phyloP scores from a whole-genome alignment of 2,113 vertebrate genomes.

The Thalassoma bifasciatum region DNA sequence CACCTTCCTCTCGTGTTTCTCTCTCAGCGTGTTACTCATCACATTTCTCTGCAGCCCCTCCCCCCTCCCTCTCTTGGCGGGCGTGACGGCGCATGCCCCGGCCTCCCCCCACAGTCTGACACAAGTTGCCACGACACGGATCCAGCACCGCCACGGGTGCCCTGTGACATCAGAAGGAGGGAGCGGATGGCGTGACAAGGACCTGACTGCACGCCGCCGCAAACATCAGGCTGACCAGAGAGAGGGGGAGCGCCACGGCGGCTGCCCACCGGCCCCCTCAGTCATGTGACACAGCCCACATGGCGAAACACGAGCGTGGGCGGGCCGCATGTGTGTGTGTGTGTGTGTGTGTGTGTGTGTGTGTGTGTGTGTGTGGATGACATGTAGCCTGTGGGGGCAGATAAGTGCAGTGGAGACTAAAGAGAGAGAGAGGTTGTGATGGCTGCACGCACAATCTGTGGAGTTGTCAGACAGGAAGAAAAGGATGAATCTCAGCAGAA shows the following conservation, averaged over 20 bases:
- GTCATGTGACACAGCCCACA: conserved; percentile 56
- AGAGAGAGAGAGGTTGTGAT: conserved; percentile 22
- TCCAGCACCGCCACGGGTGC: conserved; percentile 22
- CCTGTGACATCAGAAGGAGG: conserved; percentile 35
- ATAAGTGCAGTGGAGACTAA: conserved; percentile 46
- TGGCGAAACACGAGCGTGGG: conserved; percentile 55
- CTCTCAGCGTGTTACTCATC: conserved; percentile 29
- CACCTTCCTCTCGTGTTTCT: conserved; percentile 14
- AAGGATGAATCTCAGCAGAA: conserved; percentile 28
- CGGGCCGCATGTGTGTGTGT: conserved; percentile 6
- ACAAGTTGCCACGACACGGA: conserved; percentile 41
- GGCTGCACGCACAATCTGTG: conserved; percentile 30
- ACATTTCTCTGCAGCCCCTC: conserved; percentile 13
- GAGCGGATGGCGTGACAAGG: conserved; percentile 25
- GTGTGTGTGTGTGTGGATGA: conserved; percentile 46
- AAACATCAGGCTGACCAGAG: conserved; percentile 38
- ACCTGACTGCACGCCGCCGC: conserved; percentile 7
- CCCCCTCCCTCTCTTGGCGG: conserved; percentile 24
- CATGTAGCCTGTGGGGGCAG: conserved; percentile 38
- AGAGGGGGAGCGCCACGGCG: neutral
- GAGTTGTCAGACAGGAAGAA: conserved; percentile 33
- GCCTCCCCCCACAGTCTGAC: conserved; percentile 48
- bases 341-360: conserved; percentile 19
- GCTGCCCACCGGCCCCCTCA: conserved; percentile 37
- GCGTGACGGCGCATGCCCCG: conserved; percentile 13